phyloP scores from a whole-genome alignment of 2,113 vertebrate genomes.

The Zootoca vivipara region DNA sequence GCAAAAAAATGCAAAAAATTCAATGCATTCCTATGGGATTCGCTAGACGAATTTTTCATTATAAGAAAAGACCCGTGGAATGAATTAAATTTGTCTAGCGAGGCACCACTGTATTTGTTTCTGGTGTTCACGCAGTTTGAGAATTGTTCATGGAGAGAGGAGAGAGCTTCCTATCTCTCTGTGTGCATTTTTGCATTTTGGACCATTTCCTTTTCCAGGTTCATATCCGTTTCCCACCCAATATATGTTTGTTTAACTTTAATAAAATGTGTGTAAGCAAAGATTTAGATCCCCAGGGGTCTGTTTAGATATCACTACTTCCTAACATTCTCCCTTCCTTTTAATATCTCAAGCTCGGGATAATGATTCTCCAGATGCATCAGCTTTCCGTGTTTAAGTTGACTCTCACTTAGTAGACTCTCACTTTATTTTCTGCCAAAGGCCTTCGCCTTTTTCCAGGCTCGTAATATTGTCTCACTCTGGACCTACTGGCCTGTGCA shows the following conservation, averaged over 20 bases:
- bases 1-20: too few species aligned
- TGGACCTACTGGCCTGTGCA: slow-evolving; percentile 40
- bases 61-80: too few species aligned
- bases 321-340: slow-evolving; percentile 22
- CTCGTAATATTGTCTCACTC: slow-evolving; percentile 46
- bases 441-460: slow-evolving; percentile 36
- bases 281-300: slow-evolving; percentile 1
- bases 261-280: slow-evolving; percentile 13
- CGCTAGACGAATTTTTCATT: too few species aligned
- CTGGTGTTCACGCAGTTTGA: neutral
- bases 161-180: neutral
- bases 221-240: neutral
- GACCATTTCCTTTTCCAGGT: neutral
- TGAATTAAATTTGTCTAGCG: too few species aligned
- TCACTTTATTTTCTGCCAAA: slow-evolving; percentile 53
- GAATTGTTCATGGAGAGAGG: neutral
- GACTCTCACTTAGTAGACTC: neutral
- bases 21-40: too few species aligned
- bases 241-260: slow-evolving; percentile 14
- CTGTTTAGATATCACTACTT: slow-evolving; percentile 29
- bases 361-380: neutral
- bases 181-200: neutral
- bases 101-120: too few species aligned
- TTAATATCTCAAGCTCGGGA: slow-evolving; percentile 41
- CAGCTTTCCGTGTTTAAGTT: slow-evolving; percentile 42